Evolutionary conservation across 2,797 vertebrate species (phyloP).

Genomic region (Carduelis carduelis): DNA sequence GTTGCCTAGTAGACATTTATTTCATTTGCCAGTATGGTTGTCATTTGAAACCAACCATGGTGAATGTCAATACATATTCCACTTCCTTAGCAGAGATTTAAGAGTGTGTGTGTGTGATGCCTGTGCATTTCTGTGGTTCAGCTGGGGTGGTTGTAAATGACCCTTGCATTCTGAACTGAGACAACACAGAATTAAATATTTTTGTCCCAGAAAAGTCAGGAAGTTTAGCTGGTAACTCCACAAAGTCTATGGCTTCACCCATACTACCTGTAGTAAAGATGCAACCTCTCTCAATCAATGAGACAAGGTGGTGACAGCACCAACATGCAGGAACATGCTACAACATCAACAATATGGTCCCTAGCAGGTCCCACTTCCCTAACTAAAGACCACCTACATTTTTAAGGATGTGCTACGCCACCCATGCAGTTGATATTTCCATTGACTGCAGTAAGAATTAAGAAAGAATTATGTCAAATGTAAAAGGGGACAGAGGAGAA

Average conservation of each 20-base stretch:
- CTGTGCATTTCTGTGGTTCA: background rate
- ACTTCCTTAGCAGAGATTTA: background rate
- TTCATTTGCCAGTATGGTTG: background rate
- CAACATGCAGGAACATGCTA: background rate
- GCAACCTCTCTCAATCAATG: background rate
- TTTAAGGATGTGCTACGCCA: background rate
- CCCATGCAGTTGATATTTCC: fast-evolving
- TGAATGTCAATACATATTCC: slow-evolving; percentile 32
- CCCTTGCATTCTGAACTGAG: background rate
- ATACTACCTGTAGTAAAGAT: background rate
- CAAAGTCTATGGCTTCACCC: background rate
- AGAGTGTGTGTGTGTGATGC: background rate
- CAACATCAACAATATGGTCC: background rate
- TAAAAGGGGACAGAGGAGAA: background rate
- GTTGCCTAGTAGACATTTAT: background rate
- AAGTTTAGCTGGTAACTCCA: background rate
- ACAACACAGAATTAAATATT: background rate
- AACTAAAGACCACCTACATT: background rate
- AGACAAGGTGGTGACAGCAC: background rate
- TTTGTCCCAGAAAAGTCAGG: background rate
- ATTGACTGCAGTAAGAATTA: background rate
- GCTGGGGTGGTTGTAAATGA: background rate
- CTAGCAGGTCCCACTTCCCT: background rate
- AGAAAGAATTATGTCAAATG: background rate
- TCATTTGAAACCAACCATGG: slow-evolving; percentile 37